Evolutionary conservation across 2,888 invertebrate genomes (phyloP).

Genomic region (Omphaloscelis lunosa): DNA sequence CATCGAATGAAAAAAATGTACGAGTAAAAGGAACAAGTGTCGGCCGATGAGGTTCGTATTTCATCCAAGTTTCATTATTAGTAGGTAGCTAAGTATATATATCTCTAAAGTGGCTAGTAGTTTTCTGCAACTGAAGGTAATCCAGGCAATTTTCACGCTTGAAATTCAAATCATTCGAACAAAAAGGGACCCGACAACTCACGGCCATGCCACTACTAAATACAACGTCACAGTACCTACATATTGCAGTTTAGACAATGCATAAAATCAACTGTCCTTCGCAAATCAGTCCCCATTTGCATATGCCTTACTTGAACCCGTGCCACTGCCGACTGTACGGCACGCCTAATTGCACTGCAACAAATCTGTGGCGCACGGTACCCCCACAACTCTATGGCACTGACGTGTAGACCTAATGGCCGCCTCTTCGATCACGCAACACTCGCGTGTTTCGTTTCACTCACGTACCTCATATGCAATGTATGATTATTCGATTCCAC

Average conservation of each 20-base stretch:
- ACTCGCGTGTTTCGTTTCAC: constrained; percentile 59
- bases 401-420: constrained; percentile 54
- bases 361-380: constrained; percentile 57
- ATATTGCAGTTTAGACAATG: constrained; percentile 55
- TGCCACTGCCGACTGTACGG: constrained; percentile 53
- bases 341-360: constrained; percentile 63
- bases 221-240: constrained; percentile 14
- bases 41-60: constrained; percentile 6
- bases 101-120: neutral
- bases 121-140: constrained; percentile 4
- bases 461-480: constrained; percentile 57
- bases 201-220: constrained; percentile 29
- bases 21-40: constrained; percentile 20
- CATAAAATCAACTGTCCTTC: constrained; percentile 64
- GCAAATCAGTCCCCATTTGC: constrained; percentile 61
- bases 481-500: constrained; percentile 64
- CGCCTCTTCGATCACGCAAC: constrained; percentile 55
- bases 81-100: neutral
- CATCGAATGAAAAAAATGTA: constrained; percentile 29
- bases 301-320: constrained; percentile 60
- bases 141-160: neutral
- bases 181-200: constrained; percentile 19
- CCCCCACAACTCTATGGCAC: constrained; percentile 53
- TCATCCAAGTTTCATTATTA: neutral
- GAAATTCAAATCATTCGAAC: constrained; percentile 7